phyloP scores from a whole-genome alignment of 2,888 invertebrate species.

The Watsonalla cultraria region DNA sequence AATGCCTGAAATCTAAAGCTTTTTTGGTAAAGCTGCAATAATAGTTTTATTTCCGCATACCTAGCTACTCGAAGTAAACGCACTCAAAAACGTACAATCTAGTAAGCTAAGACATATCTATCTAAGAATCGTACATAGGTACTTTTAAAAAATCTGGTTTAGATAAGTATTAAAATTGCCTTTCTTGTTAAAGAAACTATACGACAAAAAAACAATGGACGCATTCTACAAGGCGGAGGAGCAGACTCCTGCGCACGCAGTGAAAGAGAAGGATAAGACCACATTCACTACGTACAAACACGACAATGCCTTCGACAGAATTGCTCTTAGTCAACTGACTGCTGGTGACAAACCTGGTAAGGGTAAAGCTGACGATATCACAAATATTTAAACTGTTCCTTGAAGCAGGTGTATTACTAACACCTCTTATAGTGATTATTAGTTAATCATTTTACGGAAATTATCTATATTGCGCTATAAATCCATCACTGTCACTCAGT shows the following conservation, averaged over 20 bases:
- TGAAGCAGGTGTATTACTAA: background rate
- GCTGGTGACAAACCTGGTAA: slow-evolving; percentile 55
- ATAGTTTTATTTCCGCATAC: too few species aligned
- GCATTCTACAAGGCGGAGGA: slow-evolving; percentile 47
- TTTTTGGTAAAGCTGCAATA: too few species aligned
- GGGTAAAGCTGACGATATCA: background rate
- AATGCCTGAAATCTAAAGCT: too few species aligned
- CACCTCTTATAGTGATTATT: too few species aligned
- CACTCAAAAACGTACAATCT: too few species aligned
- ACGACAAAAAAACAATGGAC: slow-evolving; percentile 58
- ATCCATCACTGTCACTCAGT: too few species aligned
- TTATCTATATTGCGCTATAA: too few species aligned
- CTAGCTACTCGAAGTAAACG: too few species aligned
- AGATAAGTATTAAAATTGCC: background rate
- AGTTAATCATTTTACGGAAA: too few species aligned
- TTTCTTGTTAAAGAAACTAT: slow-evolving; percentile 47
- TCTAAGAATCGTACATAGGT: too few species aligned
- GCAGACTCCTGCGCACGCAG: slow-evolving; percentile 41
- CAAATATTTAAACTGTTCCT: background rate
- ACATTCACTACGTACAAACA: slow-evolving; percentile 45
- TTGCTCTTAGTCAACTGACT: slow-evolving; percentile 62
- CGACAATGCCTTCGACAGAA: slow-evolving; percentile 59
- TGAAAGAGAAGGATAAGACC: slow-evolving; percentile 35
- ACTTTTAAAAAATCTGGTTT: too few species aligned
- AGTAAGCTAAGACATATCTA: too few species aligned